A percentile compares a stretch with the other conserved stretches of the same genome.
phyloP scores from a whole-genome alignment of 2,888 invertebrate species.

The Psylliodes chrysocephalus region DNA sequence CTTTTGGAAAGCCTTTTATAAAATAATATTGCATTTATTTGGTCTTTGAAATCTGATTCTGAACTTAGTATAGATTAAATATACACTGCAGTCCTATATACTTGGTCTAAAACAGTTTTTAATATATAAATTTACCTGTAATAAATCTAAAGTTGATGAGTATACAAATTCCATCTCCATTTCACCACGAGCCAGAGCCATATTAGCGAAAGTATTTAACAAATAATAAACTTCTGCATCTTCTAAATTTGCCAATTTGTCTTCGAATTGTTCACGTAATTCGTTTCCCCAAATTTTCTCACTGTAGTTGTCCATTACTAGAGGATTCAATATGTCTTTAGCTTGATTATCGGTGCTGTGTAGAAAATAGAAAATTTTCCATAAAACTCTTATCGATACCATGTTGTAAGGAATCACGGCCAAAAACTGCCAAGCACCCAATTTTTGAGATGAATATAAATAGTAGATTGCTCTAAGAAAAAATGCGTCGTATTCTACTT shows the following conservation, averaged over 20 bases:
- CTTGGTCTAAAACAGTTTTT: too few relatives aligned
- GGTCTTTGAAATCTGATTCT: too few relatives aligned
- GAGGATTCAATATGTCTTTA: slow-evolving; percentile 54
- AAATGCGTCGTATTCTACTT: slow-evolving; percentile 79
- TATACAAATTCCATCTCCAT: slow-evolving; percentile 74
- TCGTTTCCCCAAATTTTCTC: slow-evolving; percentile 64
- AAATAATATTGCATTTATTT: too few relatives aligned
- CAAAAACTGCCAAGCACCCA: slow-evolving; percentile 85
- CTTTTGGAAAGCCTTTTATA: too few relatives aligned
- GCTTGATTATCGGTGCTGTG: slow-evolving; percentile 68
- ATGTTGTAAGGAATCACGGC: slow-evolving; percentile 77
- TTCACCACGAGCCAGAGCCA: slow-evolving; percentile 74
- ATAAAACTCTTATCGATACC: slow-evolving; percentile 70
- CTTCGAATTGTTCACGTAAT: slow-evolving; percentile 70
- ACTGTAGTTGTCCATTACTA: slow-evolving; percentile 63
- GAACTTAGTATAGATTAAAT: too few relatives aligned
- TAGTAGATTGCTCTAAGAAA: slow-evolving; percentile 75
- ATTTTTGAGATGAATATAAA: slow-evolving; percentile 76
- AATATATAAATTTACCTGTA: slow-evolving; percentile 70
- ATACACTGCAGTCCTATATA: too few relatives aligned
- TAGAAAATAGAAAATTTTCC: slow-evolving; percentile 74
- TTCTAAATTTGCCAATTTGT: slow-evolving; percentile 71
- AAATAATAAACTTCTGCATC: slow-evolving; percentile 82
- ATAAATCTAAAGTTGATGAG: slow-evolving; percentile 74
- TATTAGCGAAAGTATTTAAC: slow-evolving; percentile 81